Conservation (phyloP, 2,797 vertebrate species). For the Neomorphus geoffroyi region DNA sequence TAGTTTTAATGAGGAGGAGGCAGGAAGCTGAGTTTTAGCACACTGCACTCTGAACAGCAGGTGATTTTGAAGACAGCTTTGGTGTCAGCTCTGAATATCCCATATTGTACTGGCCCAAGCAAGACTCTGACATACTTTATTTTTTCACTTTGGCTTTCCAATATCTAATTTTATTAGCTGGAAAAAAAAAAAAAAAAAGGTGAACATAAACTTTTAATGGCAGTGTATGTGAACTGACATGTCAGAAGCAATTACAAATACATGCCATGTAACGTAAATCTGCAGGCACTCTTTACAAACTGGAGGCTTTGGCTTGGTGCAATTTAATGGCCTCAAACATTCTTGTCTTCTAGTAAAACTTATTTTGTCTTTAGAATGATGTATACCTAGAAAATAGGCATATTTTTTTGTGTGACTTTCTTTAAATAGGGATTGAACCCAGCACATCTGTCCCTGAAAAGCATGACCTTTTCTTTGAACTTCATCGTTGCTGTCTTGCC, state of each 20-base stretch:
- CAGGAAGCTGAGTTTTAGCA: conserved; percentile 30
- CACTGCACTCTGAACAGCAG: conserved; percentile 16
- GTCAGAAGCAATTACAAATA: background rate
- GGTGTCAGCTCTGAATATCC: conserved; percentile 40
- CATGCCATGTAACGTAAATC: background rate
- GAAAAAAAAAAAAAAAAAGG: too few relatives aligned
- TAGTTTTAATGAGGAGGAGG: conserved; percentile 23
- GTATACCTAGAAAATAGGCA: background rate
- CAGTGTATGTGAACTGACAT: background rate
- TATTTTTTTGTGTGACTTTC: accelerated
- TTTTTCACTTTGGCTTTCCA: conserved; percentile 23
- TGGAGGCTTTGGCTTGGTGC: background rate
- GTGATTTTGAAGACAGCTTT: conserved; percentile 39
- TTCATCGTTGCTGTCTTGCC: background rate
- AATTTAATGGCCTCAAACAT: background rate
- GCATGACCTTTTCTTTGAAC: background rate
- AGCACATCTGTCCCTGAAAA: background rate
- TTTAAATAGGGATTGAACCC: background rate
- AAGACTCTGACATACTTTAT: too few relatives aligned
- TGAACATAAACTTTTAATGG: conserved; percentile 30
- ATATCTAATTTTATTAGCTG: conserved; percentile 46
- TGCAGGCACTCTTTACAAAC: background rate
- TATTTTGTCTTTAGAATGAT: background rate
- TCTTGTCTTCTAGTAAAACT: background rate
- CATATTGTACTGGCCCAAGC: background rate